Evolutionary conservation across 2,888 invertebrate species (phyloP).

Genomic region (Drosophila acutilabella): DNA sequence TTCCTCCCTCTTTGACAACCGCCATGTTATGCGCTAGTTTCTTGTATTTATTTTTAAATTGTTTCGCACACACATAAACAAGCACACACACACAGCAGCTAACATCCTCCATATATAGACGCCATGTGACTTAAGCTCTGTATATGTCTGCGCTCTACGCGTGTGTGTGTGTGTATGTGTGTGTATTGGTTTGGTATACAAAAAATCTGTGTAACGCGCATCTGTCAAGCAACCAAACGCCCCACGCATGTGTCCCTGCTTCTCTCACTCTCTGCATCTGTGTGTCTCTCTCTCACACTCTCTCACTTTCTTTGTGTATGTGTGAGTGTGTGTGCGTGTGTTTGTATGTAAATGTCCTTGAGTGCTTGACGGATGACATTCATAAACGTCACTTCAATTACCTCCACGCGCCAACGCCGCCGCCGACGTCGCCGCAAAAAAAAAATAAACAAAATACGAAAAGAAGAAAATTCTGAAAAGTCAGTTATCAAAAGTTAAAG

Average conservation of each 20-base stretch:
- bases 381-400: constrained; percentile 84
- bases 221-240: constrained; percentile 76
- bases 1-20: constrained; percentile 15
- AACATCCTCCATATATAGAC: constrained; percentile 55
- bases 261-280: constrained; percentile 17
- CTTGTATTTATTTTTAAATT: constrained; percentile 80
- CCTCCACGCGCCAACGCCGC: constrained; percentile 77
- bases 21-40: constrained; percentile 74
- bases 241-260: constrained; percentile 51
- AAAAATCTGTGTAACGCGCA: constrained; percentile 77
- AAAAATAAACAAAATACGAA: constrained; percentile 5
- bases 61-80: constrained; percentile 64
- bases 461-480: constrained; percentile 65
- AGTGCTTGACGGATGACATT: constrained; percentile 82
- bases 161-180: constrained; percentile 27
- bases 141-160: constrained; percentile 23
- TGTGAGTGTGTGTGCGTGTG: constrained; percentile 30
- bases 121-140: constrained; percentile 65
- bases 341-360: constrained; percentile 78
- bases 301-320: constrained; percentile 11
- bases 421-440: constrained; percentile 53
- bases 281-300: constrained; percentile 7
- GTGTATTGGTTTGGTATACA: constrained; percentile 53
- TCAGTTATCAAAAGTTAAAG: constrained; percentile 71
- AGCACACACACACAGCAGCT: constrained; percentile 38